Evolutionary conservation across 2,888 invertebrate species (phyloP).

Genomic region (Nudaria mundana): DNA sequence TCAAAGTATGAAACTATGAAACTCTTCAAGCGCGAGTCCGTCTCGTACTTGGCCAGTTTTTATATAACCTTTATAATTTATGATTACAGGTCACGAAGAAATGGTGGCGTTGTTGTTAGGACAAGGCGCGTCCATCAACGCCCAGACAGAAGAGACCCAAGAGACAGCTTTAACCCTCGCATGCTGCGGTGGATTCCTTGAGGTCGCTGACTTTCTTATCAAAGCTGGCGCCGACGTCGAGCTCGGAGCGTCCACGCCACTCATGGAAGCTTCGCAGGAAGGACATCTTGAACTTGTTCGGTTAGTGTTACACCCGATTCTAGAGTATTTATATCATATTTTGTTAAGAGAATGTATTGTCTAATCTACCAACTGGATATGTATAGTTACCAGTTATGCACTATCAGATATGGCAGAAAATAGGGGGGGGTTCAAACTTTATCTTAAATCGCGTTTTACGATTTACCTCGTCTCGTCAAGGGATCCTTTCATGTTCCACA

Average conservation of each 20-base stretch:
- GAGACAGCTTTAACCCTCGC: slow-evolving; percentile 97
- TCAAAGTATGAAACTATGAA: too few relatives aligned
- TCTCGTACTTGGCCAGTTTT: too few relatives aligned
- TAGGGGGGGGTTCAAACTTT: too few relatives aligned
- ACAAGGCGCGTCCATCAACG: slow-evolving; percentile 98
- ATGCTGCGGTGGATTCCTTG: slow-evolving; percentile 96
- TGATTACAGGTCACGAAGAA: slow-evolving; percentile 94
- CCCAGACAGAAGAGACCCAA: slow-evolving; percentile 99
- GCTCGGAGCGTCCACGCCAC: slow-evolving; percentile 96
- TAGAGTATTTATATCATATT: too few relatives aligned
- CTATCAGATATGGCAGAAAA: too few relatives aligned
- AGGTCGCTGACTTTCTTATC: slow-evolving; percentile 95
- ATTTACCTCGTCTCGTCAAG: too few relatives aligned
- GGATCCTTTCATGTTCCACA: background rate
- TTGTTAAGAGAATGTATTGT: too few relatives aligned
- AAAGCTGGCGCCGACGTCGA: slow-evolving; percentile 97
- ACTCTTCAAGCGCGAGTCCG: too few relatives aligned
- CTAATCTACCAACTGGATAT: too few relatives aligned
- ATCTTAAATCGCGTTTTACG: too few relatives aligned
- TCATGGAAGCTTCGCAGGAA: slow-evolving; percentile 99
- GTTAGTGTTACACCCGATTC: slow-evolving; percentile 27
- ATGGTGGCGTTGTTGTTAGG: slow-evolving; percentile 97
- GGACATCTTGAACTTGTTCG: slow-evolving; percentile 96
- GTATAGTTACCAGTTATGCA: too few relatives aligned
- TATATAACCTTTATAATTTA: too few relatives aligned